Evolutionary conservation across 1,140 invertebrate genomes (phyloP).

Genomic region (Ditylenchus dipsaci): DNA sequence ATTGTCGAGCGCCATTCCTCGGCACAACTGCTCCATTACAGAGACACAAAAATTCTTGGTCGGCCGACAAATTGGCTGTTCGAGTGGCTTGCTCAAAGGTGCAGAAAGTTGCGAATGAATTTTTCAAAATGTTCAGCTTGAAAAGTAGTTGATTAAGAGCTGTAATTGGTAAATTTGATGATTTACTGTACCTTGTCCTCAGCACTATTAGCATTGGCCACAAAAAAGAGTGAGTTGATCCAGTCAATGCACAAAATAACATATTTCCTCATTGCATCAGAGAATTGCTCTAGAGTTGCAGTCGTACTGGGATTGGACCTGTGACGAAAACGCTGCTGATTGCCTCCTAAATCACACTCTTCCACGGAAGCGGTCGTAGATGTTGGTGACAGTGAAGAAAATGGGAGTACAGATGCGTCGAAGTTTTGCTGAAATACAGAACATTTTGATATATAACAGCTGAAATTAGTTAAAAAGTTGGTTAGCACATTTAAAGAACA

Average conservation of each 20-base stretch:
- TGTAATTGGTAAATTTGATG: too few species aligned
- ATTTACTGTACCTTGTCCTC: slow-evolving; percentile 54
- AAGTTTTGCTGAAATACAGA: too few species aligned
- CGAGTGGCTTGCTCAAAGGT: slow-evolving; percentile 47
- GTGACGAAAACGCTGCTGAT: slow-evolving; percentile 5
- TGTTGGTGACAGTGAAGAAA: neutral
- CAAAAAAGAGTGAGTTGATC: slow-evolving; percentile 51
- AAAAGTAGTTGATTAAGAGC: neutral
- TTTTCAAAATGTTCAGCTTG: slow-evolving; percentile 43
- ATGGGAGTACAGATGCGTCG: too few species aligned
- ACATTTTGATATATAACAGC: too few species aligned
- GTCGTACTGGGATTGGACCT: neutral
- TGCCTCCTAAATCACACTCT: neutral
- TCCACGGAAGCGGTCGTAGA: neutral
- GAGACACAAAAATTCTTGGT: slow-evolving; percentile 30
- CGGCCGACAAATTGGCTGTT: slow-evolving; percentile 31
- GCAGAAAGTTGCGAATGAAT: slow-evolving; percentile 50
- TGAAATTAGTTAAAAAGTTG: too few species aligned
- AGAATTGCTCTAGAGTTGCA: slow-evolving; percentile 37
- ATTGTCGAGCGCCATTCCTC: slow-evolving; percentile 29
- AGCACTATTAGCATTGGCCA: slow-evolving; percentile 33
- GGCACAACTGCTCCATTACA: slow-evolving; percentile 37
- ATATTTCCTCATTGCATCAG: slow-evolving; percentile 48
- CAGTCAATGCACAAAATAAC: slow-evolving; percentile 46
- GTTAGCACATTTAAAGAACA: too few species aligned